These are phyloP conservation scores for Troides aeacus DNA, from an alignment of 2,888 invertebrate species.

Conservation along the genomic window DNA sequence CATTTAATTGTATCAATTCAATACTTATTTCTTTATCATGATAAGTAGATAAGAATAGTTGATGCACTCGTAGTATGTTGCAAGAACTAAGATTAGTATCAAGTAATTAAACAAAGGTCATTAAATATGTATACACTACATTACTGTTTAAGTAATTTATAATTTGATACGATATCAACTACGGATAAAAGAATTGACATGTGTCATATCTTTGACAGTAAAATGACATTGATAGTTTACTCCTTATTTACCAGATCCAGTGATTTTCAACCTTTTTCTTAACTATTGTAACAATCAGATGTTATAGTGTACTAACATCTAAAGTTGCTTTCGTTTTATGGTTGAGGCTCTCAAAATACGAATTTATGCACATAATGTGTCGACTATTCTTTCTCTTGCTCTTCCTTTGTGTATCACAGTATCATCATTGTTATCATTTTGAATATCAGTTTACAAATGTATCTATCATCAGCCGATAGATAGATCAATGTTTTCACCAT, in stretches of 20 bases:
- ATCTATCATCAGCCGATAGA: no score
- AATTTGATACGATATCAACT: conserved; percentile 6
- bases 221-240: background rate
- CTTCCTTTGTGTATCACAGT: no score
- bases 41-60: conserved; percentile 24
- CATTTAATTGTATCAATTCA: conserved; percentile 19
- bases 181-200: background rate
- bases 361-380: background rate
- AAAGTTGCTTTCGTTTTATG: no score
- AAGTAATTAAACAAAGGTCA: conserved; percentile 27
- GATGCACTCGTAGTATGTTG: conserved; percentile 4
- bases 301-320: background rate
- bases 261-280: background rate
- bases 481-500: no score
- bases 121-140: conserved; percentile 5
- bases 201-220: background rate
- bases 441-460: no score
- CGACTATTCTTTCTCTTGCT: background rate
- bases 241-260: background rate
- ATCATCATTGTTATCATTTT: no score
- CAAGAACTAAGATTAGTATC: conserved; percentile 8
- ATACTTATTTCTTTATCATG: conserved; percentile 17
- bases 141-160: conserved; percentile 1
- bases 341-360: background rate
- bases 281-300: background rate